These are phyloP conservation scores for Tanytarsus gracilentus DNA, from an alignment of 2,888 invertebrate genomes.

Conservation along the genomic window DNA sequence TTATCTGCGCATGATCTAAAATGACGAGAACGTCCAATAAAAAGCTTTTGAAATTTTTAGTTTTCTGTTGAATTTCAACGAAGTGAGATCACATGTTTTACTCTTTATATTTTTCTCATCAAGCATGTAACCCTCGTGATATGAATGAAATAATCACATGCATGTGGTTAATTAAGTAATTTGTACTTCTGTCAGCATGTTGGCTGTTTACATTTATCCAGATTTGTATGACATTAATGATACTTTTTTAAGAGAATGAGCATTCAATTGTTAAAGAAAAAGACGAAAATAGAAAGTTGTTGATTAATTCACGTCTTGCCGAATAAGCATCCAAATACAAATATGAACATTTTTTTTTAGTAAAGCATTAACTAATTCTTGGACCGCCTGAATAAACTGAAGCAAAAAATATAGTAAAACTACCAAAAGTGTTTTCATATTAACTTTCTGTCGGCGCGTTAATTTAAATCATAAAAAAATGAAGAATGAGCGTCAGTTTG, in stretches of 20 bases:
- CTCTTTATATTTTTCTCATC: not conserved
- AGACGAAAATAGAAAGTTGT: not conserved
- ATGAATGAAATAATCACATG: not conserved
- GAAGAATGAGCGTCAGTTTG: not conserved
- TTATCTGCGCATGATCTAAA: not conserved
- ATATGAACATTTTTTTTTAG: too few species aligned
- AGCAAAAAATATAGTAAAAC: not conserved
- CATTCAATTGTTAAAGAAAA: not conserved
- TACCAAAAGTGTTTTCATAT: not conserved
- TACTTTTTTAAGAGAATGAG: not conserved
- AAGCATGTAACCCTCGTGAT: too few species aligned
- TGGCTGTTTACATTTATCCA: not conserved
- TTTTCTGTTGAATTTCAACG: conserved; percentile 7
- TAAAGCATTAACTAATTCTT: too few species aligned
- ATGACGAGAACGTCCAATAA: conserved; percentile 19
- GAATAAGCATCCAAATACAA: conserved; percentile 1
- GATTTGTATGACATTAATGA: not conserved
- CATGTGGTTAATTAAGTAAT: conserved; percentile 22
- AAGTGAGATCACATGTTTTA: not conserved
- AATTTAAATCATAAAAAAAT: not conserved
- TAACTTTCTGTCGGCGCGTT: not conserved
- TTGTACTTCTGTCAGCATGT: conserved; percentile 5
- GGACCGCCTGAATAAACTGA: not conserved
- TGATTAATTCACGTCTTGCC: conserved; percentile 15
- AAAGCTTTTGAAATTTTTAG: conserved; percentile 27